Conservation (phyloP, 2,113 vertebrate species). For the Nesoenas mayeri region DNA sequence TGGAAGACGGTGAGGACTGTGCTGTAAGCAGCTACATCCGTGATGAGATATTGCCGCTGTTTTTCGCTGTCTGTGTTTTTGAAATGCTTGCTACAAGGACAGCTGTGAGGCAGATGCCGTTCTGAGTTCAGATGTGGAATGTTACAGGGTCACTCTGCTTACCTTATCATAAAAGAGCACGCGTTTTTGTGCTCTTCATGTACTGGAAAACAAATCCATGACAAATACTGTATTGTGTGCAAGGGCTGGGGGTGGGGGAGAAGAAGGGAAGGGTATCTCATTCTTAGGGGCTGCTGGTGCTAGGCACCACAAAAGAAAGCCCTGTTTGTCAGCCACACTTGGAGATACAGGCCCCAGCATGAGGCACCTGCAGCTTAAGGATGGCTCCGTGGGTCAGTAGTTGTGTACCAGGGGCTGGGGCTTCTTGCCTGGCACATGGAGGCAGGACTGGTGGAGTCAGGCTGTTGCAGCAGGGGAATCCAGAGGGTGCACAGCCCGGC, state of each 20-base stretch:
- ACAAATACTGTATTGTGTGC: constrained; percentile 55
- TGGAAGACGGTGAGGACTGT: constrained; percentile 43
- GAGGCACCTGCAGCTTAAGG: constrained; percentile 28
- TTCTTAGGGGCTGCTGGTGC: constrained; percentile 54
- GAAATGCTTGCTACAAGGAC: constrained; percentile 59
- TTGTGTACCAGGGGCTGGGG: background rate
- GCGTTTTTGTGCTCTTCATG: constrained; percentile 56
- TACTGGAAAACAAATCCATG: constrained; percentile 61
- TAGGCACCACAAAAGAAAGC: constrained; percentile 56
- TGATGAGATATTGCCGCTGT: constrained; percentile 41
- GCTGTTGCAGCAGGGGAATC: background rate
- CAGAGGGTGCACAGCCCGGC: rapidly evolving
- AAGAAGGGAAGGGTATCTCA: constrained; percentile 55
- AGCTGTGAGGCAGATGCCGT: constrained; percentile 68
- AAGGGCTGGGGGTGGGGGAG: constrained; percentile 29
- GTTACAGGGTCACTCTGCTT: constrained; percentile 67
- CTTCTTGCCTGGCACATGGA: background rate
- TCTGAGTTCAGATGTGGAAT: constrained; percentile 67
- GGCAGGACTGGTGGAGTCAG: background rate
- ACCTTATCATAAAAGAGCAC: constrained; percentile 65
- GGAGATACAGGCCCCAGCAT: background rate
- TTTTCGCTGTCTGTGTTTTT: constrained; percentile 51
- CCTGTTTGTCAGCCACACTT: constrained; percentile 39
- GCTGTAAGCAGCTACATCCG: constrained; percentile 31
- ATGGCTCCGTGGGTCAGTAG: background rate